Base-by-base conservation (phyloP, 2,888 invertebrate genomes). In the Steinernema scapterisci region DNA sequence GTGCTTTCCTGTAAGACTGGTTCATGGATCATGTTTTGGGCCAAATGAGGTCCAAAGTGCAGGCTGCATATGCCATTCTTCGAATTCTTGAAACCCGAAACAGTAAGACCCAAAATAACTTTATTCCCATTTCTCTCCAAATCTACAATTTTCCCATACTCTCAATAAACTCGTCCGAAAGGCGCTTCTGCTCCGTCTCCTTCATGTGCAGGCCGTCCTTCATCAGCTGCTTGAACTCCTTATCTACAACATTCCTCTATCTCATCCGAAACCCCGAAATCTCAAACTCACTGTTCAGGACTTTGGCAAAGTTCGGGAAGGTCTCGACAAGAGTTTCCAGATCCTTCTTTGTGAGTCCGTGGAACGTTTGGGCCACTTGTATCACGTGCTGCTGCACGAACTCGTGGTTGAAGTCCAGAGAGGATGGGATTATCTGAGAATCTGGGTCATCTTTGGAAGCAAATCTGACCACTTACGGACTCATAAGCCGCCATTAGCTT, bases 361-460 rank as follows among this genome's bases (percentile, higher is more conserved):
- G 63, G 63, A 63, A 63, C 38, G 9, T 63, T n/a, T 31, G 16
- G 7, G 63, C 38, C 16, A 31, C 63, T 31, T 63, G 23, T 27
- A 63, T 63, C 11, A 63, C 63, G 31, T 63, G 63, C 38, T 63
- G 31, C 16, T 63, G 63, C 25, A 63, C 63, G n/a, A 63, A 63
- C 31, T 63, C 63, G 16, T 63, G 63, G 19, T 25, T 27, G 38
- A 63, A 63, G 31, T 63, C 63, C 27, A 63, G 63, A 11, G 63
- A 63, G 11, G 63, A 11, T 25, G 63, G 63, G 19, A 63, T 25
- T 9, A 63, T 63, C 63, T 54, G 16, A 44, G 16, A n/a, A n/a
- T n/a, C n/a, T 44, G 45, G 45, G 45, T 16, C 16, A 16, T 7
- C 16, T 44, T 44, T 44, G 45, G 16, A 44, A 44, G 16, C 45